Conservation (phyloP, 2,797 vertebrate species). For the Danio albolineatus region DNA sequence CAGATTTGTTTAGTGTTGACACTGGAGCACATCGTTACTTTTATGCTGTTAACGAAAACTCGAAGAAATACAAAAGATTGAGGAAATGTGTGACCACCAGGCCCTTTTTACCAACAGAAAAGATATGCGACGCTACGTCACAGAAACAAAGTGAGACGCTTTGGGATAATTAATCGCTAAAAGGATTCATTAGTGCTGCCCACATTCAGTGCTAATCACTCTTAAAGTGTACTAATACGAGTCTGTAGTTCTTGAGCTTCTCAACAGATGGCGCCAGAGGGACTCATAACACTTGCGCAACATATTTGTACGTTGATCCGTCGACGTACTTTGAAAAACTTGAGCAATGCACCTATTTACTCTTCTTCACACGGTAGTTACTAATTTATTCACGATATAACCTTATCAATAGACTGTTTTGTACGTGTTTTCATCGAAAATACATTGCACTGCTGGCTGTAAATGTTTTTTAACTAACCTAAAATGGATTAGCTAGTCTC, state of each 20-base stretch:
- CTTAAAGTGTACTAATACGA: slow-evolving; percentile 17
- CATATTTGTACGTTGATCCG: not conserved
- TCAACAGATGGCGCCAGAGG: slow-evolving; percentile 46
- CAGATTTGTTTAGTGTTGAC: too few relatives aligned
- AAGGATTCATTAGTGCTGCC: slow-evolving; percentile 55
- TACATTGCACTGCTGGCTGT: not conserved
- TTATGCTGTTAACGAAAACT: too few relatives aligned
- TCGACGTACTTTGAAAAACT: not conserved
- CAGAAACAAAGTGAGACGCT: slow-evolving; percentile 26
- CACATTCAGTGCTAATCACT: slow-evolving; percentile 38
- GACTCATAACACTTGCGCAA: not conserved
- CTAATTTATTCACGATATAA: not conserved
- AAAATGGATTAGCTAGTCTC: not conserved
- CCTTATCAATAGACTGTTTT: not conserved
- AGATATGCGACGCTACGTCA: not conserved
- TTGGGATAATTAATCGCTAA: slow-evolving; percentile 46
- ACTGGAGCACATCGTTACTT: too few relatives aligned
- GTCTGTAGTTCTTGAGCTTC: not conserved
- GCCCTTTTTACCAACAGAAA: slow-evolving; percentile 1
- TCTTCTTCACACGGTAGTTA: not conserved
- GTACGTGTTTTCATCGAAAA: not conserved
- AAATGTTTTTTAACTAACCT: not conserved
- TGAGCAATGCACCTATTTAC: not conserved
- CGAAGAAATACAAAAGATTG: not conserved
- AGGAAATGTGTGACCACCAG: not conserved